Conservation (phyloP, 2,888 invertebrate genomes). For the Philhelius pedissequus region DNA sequence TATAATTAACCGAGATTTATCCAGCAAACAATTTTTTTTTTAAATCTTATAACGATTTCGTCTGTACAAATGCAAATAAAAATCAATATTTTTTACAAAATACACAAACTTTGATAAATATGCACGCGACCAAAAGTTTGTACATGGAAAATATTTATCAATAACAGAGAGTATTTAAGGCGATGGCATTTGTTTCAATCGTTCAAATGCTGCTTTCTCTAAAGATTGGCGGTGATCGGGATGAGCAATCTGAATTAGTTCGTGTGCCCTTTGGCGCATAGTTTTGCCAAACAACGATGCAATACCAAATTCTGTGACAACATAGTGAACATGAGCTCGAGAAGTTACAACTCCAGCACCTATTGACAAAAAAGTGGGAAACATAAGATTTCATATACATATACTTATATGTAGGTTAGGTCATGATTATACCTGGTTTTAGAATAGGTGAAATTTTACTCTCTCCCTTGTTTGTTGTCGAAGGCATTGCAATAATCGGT, state of each 20-base stretch:
- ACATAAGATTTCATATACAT: background rate
- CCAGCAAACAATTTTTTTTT: constrained; percentile 6
- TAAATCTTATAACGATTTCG: background rate
- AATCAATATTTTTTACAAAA: constrained; percentile 20
- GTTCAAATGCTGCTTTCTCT: constrained; percentile 93
- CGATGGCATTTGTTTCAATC: constrained; percentile 87
- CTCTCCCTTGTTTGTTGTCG: constrained; percentile 87
- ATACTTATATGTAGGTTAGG: background rate
- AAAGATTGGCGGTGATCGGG: constrained; percentile 90
- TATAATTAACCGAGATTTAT: background rate
- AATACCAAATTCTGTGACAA: constrained; percentile 95
- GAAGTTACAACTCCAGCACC: constrained; percentile 97
- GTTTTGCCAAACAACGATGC: constrained; percentile 94
- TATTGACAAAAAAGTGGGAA: too few species aligned
- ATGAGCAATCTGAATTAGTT: constrained; percentile 92
- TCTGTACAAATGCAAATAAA: constrained; percentile 61
- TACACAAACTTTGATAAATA: background rate
- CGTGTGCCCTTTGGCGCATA: constrained; percentile 92
- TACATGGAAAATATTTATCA: background rate
- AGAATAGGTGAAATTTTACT: constrained; percentile 91
- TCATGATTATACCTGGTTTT: constrained; percentile 83
- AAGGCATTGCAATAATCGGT: constrained; percentile 94
- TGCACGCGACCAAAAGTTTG: background rate
- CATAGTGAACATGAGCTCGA: constrained; percentile 94
- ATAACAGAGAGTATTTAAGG: constrained; percentile 37